phyloP scores from a whole-genome alignment of 2,888 invertebrate genomes.

The Cheilosia vulpina region DNA sequence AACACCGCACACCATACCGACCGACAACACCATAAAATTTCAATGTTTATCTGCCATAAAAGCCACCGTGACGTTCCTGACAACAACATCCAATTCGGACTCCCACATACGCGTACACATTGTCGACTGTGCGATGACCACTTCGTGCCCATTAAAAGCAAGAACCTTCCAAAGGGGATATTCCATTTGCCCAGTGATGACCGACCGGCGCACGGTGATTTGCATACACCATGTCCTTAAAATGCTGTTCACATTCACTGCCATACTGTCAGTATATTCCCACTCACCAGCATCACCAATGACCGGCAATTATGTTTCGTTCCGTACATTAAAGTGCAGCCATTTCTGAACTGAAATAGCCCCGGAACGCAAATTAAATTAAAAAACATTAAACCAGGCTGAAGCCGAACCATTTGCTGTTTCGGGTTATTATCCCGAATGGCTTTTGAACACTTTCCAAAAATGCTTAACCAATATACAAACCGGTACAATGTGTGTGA shows the following conservation, averaged over 20 bases:
- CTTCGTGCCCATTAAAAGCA: conserved; percentile 64
- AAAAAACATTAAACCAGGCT: conserved; percentile 76
- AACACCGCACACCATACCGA: conserved; percentile 39
- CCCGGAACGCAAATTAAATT: conserved; percentile 77
- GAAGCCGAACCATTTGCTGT: conserved; percentile 69
- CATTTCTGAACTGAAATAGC: conserved; percentile 69
- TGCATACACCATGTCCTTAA: conserved; percentile 64
- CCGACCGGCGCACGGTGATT: conserved; percentile 57
- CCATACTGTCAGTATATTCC: background rate
- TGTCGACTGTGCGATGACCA: conserved; percentile 55
- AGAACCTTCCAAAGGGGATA: conserved; percentile 41
- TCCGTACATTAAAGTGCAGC: conserved; percentile 72
- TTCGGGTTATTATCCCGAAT: conserved; percentile 75
- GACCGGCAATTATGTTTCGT: conserved; percentile 74
- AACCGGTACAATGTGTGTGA: conserved; percentile 64
- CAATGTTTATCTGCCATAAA: conserved; percentile 74
- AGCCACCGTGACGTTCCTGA: conserved; percentile 61
- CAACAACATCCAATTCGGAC: conserved; percentile 60
- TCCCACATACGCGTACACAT: conserved; percentile 8
- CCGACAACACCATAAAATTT: conserved; percentile 67
- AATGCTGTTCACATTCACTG: background rate
- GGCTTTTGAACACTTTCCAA: conserved; percentile 76
- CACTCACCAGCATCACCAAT: conserved; percentile 55
- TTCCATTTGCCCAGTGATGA: conserved; percentile 19
- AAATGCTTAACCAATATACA: conserved; percentile 69